These are phyloP conservation scores for Mystacides longicornis DNA, from an alignment of 2,888 invertebrate species.

Conservation along the genomic window DNA sequence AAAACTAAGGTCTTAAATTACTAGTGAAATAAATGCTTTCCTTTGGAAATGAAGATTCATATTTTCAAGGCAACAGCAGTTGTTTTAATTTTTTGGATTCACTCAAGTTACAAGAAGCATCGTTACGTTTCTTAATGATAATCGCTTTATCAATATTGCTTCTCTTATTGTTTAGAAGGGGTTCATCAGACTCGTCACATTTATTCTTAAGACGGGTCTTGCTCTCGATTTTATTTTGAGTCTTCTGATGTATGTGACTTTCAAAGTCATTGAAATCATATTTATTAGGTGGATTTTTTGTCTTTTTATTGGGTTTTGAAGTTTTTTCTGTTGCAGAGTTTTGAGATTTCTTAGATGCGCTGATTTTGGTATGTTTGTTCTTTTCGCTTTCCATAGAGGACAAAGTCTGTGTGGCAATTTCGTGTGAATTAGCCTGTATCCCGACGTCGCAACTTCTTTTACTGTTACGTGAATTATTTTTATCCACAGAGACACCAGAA, in stretches of 20 bases:
- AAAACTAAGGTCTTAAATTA: background rate
- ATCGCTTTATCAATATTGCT: constrained; percentile 14
- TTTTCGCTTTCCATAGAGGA: constrained; percentile 27
- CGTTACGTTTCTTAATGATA: constrained; percentile 21
- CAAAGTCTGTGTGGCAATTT: constrained; percentile 41
- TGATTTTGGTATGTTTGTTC: constrained; percentile 17
- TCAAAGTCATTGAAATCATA: constrained; percentile 28
- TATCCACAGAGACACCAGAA: constrained; percentile 42
- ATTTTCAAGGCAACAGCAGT: constrained; percentile 34
- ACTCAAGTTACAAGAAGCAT: constrained; percentile 30
- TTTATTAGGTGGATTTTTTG: constrained; percentile 12
- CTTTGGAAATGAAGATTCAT: background rate
- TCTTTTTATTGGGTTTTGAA: constrained; percentile 12
- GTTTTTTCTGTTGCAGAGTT: constrained; percentile 13
- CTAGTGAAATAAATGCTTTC: background rate
- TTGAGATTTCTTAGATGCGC: constrained; percentile 19
- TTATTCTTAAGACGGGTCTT: background rate
- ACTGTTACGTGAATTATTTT: constrained; percentile 43
- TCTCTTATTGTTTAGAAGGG: constrained; percentile 13
- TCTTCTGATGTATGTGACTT: constrained; percentile 3
- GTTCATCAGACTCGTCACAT: constrained; percentile 29
- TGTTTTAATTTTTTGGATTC: constrained; percentile 41
- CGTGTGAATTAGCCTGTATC: constrained; percentile 50
- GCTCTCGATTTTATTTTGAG: background rate
- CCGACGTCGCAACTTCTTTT: constrained; percentile 51